Conservation (phyloP, 1,140 invertebrate species). For the Cyclina sinensis region DNA sequence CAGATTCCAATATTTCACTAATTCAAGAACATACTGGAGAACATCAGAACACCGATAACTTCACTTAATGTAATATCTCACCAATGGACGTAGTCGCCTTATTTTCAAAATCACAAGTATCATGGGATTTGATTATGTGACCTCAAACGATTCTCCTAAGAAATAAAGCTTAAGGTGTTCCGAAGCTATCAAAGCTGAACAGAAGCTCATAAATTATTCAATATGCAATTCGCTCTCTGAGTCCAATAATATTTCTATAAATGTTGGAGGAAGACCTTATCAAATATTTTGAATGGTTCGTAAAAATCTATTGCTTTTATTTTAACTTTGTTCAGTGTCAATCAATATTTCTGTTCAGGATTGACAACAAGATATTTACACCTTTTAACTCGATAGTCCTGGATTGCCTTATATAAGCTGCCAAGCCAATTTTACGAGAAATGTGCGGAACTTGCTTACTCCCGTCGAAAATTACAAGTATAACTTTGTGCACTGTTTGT, state of each 20-base stretch:
- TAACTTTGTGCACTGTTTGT: too few species aligned
- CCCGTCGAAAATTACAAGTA: too few species aligned
- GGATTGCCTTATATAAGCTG: too few species aligned
- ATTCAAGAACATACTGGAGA: neutral
- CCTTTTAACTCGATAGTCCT: too few species aligned
- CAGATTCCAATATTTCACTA: neutral
- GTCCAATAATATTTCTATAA: constrained; percentile 33
- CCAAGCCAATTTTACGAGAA: too few species aligned
- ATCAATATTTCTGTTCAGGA: too few species aligned
- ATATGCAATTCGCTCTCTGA: neutral
- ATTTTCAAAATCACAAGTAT: neutral
- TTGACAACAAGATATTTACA: too few species aligned
- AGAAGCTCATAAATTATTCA: constrained; percentile 53
- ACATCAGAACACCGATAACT: neutral
- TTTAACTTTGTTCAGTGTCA: too few species aligned
- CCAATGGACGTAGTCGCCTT: neutral
- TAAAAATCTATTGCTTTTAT: too few species aligned
- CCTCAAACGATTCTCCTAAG: neutral
- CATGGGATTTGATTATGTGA: neutral
- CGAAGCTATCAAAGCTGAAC: constrained; percentile 3
- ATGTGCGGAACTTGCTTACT: too few species aligned
- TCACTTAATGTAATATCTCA: neutral
- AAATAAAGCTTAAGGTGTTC: neutral
- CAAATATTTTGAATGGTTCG: constrained; percentile 16
- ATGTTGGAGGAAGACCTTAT: neutral